Evolutionary conservation across 2,888 invertebrate genomes (phyloP), one percentile per base, ranked within the genome.

Genomic region (Gnatocerus cornutus): DNA sequence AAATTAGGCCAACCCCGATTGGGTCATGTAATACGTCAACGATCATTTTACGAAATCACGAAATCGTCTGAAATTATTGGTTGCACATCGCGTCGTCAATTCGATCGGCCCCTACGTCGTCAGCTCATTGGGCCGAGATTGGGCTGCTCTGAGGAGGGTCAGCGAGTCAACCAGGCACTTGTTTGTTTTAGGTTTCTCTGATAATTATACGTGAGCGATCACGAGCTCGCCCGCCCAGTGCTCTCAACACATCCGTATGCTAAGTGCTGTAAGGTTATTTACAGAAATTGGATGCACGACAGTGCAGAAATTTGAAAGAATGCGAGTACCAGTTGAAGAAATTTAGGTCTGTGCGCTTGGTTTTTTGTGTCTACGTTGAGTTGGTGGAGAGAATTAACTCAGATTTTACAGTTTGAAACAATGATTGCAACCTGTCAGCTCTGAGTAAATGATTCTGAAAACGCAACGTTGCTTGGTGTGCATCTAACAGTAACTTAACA

Each of bases 121-220:
- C 69, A 55, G 58, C 64, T 62, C 73, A 68, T 78, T 78, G 75
- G 75, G 76, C 73, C 76, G 74, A 79, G 72, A 76, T 79, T 77
- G 72, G 76, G 74, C 68, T 75, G 77, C 76, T 74, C 53, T 71
- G 72, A 72, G 76, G 73, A 78, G 81, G 82, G 82, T 82, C 82
- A 82, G 73, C 82, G 77, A 82, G 82, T 83, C 82, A 83, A 82
- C 81, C 79, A 83, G 82, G 65, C 78, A 80, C 83, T 83, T 84
- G 84, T 84, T 84, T 84, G 83, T 84, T 84, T 84, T 83, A 81
- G 80, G 82, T 82, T 83, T 81, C 81, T 82, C 76, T 77, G 82
- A 83, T 84, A 84, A 84, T 84, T 84, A 84, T 82, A 84, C 79
- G 80, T 83, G 81, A 82, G 82, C 78, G 83, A 83, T 83, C 83